Evolutionary conservation across 2,113 vertebrate species (phyloP).

Genomic region (Sporophila hypoxantha): DNA sequence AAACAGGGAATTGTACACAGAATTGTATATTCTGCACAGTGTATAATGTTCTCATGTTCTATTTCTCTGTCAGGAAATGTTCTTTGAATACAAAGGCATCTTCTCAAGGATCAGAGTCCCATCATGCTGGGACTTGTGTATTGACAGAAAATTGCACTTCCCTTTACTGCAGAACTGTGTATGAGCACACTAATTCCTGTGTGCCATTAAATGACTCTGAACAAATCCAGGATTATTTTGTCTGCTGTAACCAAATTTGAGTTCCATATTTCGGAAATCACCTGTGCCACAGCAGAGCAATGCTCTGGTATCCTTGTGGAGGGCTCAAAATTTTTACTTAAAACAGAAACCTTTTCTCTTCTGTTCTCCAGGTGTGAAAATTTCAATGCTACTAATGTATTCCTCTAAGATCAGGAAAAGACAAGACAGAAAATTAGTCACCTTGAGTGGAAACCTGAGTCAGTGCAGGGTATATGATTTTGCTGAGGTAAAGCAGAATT

Average conservation of each 20-base stretch:
- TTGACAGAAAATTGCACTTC: not conserved
- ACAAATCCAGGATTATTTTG: not conserved
- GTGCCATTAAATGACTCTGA: not conserved
- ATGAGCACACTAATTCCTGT: not conserved
- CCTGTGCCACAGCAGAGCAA: not conserved
- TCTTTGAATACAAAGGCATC: not conserved
- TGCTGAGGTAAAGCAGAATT: not conserved
- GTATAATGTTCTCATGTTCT: not conserved
- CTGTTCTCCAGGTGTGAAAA: not conserved
- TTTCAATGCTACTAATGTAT: not conserved
- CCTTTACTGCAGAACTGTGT: not conserved
- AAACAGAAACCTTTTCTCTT: not conserved
- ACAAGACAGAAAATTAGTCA: not conserved
- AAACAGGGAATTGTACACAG: not conserved
- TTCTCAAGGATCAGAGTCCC: not conserved
- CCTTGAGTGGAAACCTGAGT: not conserved
- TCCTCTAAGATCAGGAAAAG: not conserved
- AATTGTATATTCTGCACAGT: not conserved
- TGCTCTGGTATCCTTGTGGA: not conserved
- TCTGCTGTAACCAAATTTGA: not conserved
- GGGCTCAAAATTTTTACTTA: not conserved
- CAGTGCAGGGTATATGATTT: not conserved
- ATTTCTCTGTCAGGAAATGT: not conserved
- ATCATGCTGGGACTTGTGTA: not conserved
- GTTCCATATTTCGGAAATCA: not conserved